phyloP scores from a whole-genome alignment of 2,113 vertebrate genomes.

The Stigmatopora argus region DNA sequence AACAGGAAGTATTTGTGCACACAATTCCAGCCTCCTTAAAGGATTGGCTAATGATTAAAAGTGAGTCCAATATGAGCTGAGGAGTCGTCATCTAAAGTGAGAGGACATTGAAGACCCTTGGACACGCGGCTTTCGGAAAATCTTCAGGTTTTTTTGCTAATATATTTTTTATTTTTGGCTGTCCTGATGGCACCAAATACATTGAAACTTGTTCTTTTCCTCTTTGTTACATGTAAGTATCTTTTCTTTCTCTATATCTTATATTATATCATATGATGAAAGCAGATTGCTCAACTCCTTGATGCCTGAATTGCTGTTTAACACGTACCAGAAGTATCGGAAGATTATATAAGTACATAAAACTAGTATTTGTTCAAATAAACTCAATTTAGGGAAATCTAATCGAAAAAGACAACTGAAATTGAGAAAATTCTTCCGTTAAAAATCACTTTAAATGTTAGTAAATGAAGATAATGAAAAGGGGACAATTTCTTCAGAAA shows the following conservation, averaged over 20 bases:
- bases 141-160: neutral
- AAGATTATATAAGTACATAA: too few species aligned
- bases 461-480: too few species aligned
- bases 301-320: too few species aligned
- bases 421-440: too few species aligned
- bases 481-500: too few species aligned
- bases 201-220: constrained; percentile 14
- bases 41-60: constrained; percentile 53
- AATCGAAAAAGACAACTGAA: too few species aligned
- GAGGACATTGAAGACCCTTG: neutral
- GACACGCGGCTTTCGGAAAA: neutral
- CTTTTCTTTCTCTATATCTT: neutral
- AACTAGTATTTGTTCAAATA: too few species aligned
- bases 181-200: constrained; percentile 19
- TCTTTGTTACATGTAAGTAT: constrained; percentile 36
- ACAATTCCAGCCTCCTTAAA: constrained; percentile 5
- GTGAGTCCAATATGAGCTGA: neutral
- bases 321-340: too few species aligned
- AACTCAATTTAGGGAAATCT: too few species aligned
- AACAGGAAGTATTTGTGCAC: constrained; percentile 5
- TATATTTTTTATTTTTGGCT: neutral
- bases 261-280: neutral
- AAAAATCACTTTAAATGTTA: too few species aligned
- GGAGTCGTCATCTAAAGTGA: constrained; percentile 6
- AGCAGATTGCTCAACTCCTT: neutral